A percentile compares a stretch with the other conserved stretches of the same genome.
Evolutionary conservation across 2,113 vertebrate species (phyloP).

Genomic region (Ictalurus furcatus): DNA sequence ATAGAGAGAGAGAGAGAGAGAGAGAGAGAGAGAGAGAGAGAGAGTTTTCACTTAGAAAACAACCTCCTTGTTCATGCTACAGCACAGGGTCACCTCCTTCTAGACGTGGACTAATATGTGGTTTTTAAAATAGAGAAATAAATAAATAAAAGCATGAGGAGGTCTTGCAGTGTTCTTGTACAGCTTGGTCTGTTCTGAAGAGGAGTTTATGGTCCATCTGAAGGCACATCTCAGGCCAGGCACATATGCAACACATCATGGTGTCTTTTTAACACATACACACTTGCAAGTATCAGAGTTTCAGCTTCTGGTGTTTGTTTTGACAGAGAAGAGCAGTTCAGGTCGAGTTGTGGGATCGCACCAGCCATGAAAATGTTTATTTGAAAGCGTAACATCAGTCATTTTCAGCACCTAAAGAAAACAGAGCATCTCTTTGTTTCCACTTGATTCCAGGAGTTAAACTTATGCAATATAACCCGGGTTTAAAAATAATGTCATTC

Average conservation of each 20-base stretch:
- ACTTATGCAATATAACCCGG: background rate
- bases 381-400: conserved; percentile 48
- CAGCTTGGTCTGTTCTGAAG: background rate
- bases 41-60: background rate
- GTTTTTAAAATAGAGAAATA: too few species aligned
- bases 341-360: conserved; percentile 39
- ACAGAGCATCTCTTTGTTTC: conserved; percentile 53
- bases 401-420: conserved; percentile 42
- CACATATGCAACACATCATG: conserved; percentile 38
- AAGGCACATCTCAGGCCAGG: background rate
- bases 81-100: background rate
- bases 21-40: too few species aligned
- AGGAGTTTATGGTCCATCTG: conserved; percentile 24
- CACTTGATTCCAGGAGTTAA: conserved; percentile 1
- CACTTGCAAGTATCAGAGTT: conserved; percentile 1
- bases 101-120: background rate
- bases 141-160: background rate
- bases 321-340: conserved; percentile 39
- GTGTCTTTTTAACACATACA: conserved; percentile 46
- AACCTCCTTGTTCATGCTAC: background rate
- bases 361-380: conserved; percentile 56
- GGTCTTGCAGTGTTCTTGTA: background rate
- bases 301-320: conserved; percentile 56
- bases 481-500: conserved; percentile 8
- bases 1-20: too few species aligned